Base-by-base conservation (phyloP, 2,888 invertebrate genomes). In the Dolichomitus sp. region DNA sequence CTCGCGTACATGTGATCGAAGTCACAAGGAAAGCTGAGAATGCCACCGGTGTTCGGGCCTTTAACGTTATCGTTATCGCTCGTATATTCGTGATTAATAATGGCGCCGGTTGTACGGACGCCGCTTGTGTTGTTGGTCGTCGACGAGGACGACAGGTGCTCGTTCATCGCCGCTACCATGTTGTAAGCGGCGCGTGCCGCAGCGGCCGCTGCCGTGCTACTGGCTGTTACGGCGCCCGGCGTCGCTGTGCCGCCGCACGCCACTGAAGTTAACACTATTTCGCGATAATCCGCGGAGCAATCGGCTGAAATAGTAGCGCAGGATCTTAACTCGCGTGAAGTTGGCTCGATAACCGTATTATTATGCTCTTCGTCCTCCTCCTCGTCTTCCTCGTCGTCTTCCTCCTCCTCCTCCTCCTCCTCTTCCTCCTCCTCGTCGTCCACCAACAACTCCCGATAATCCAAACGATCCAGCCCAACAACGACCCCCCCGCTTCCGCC, bases 1-100 rank as follows among this genome's bases (percentile, higher is more conserved):
- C 96, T 96, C 54, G 96, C 96, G 93, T 97, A 97, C 93, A 97
- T 95, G 93, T 97, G 97, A 94, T 97, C 97, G 89, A 96, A 96
- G 87, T 94, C 94, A 88, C 94, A 94, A 65, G 96, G 95, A 89
- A 95, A 95, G 92, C 95, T 95, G 88, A 96, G 92, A 89, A 95
- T 94, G 75, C 95, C 94, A 54, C 88, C 87, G 73, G 88, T 87
- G 12, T 88, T 82, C 87, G 95, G 95, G 93, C 88, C 83, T 48
- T 79, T 84, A 40, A 81, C 86, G 14, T 83, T 81, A 4, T 79
- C 80, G 81, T 66, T 86, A 11, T 11, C 17, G 72, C 33, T 33
- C 7, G 72, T 48, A 19, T 72, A 78, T 5, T 78, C 78, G 78
- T 78, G 70, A 73, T 73, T 73, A 2, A 48, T 45, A 14, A 19